phyloP scores from a whole-genome alignment of 1,140 invertebrate genomes.

The Gonioctena quinquepunctata region DNA sequence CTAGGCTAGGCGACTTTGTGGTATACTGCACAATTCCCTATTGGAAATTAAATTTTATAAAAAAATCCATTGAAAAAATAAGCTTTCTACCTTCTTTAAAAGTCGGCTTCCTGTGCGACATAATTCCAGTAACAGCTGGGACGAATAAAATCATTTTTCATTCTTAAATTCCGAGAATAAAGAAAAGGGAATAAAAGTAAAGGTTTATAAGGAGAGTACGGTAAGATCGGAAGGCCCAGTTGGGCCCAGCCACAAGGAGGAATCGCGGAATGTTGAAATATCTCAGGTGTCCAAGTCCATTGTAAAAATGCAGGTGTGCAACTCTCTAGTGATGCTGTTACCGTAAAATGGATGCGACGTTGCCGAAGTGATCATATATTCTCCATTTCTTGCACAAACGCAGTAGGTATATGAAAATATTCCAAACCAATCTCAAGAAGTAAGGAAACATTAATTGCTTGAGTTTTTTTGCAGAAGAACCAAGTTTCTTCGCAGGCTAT shows the following conservation, averaged over 20 bases:
- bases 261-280: constrained; percentile 27
- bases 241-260: not conserved
- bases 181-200: constrained; percentile 1
- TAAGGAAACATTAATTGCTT: no score
- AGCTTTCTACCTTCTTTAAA: no score
- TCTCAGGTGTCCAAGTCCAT: constrained; percentile 28
- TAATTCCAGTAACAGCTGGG: not conserved
- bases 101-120: not conserved
- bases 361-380: not conserved
- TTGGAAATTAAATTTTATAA: no score
- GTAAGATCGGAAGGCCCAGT: constrained; percentile 9
- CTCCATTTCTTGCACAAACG: no score
- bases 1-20: no score
- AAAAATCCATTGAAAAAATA: no score
- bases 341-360: not conserved
- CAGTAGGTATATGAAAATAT: no score
- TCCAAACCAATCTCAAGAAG: no score
- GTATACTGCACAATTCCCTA: no score
- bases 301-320: constrained; percentile 32
- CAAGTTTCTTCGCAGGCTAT: no score
- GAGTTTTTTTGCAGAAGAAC: no score
- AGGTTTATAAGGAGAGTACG: constrained; percentile 11
- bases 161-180: constrained; percentile 10
- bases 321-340: not conserved
- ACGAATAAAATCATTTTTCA: constrained; percentile 8